Percentiles rank a stretch among this genome's conserved stretches.
These are phyloP conservation scores for Clamator glandarius DNA, from an alignment of 2,797 vertebrate species.

Conservation along the genomic window DNA sequence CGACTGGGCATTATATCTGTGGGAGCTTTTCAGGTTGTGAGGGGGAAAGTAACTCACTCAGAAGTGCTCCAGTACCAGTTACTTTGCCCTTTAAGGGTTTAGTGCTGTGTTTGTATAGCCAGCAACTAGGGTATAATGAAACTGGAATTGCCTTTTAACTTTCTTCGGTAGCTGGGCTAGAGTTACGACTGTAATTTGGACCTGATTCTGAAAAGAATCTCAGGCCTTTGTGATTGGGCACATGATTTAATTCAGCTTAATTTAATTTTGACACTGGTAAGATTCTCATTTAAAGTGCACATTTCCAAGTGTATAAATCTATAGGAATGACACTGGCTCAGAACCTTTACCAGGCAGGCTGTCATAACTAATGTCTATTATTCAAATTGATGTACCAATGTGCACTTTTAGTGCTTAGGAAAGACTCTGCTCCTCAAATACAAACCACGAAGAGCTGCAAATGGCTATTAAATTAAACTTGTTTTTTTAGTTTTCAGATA, in stretches of 20 bases:
- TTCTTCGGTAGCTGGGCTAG: neutral
- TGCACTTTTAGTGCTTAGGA: constrained; percentile 53
- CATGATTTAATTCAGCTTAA: constrained; percentile 65
- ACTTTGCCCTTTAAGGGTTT: neutral
- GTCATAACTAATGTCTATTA: constrained; percentile 70
- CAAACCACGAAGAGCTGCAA: constrained; percentile 64
- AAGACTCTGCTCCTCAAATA: constrained; percentile 68
- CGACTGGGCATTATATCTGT: fast-evolving
- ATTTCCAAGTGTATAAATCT: constrained; percentile 63
- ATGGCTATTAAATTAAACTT: constrained; percentile 65
- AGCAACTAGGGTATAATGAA: constrained; percentile 34
- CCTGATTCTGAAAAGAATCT: constrained; percentile 52
- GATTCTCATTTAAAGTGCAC: constrained; percentile 37
- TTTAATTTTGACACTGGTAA: constrained; percentile 60
- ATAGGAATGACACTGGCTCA: constrained; percentile 62
- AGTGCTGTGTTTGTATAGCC: neutral
- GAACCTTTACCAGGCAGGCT: constrained; percentile 54
- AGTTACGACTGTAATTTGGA: constrained; percentile 68
- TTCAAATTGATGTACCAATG: constrained; percentile 57
- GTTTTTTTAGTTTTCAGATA: constrained; percentile 14
- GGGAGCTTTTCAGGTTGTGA: neutral
- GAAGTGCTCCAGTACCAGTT: neutral
- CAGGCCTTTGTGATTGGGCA: constrained; percentile 35
- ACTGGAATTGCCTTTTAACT: constrained; percentile 68
- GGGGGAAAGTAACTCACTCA: neutral